These are phyloP conservation scores for Pyrrhosoma nymphula DNA, from an alignment of 2,888 invertebrate species.

Conservation along the genomic window DNA sequence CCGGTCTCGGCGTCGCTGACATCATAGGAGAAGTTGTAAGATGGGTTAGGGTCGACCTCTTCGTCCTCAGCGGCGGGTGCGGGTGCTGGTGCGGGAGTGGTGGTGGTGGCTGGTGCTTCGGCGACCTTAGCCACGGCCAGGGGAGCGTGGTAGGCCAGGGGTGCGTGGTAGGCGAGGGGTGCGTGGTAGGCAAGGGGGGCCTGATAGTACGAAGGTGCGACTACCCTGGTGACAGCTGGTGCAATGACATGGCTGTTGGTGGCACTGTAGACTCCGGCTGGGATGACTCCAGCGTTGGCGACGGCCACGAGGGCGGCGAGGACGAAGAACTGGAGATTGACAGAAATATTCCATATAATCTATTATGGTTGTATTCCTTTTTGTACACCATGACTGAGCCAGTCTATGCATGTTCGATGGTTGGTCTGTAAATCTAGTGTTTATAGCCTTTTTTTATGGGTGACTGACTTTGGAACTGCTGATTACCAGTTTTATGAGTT, in stretches of 20 bases:
- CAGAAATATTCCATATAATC: neutral
- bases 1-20: constrained; percentile 49
- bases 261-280: constrained; percentile 20
- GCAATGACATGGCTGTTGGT: constrained; percentile 68
- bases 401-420: too few relatives aligned
- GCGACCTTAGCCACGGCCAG: constrained; percentile 58
- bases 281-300: constrained; percentile 70
- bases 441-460: too few relatives aligned
- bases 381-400: too few relatives aligned
- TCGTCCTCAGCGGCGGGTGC: constrained; percentile 12
- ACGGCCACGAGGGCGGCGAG: constrained; percentile 71
- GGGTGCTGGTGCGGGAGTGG: constrained; percentile 32
- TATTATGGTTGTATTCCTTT: neutral
- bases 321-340: constrained; percentile 68
- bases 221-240: constrained; percentile 72
- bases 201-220: constrained; percentile 71
- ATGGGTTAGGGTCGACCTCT: constrained; percentile 42
- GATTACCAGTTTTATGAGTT: too few relatives aligned
- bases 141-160: constrained; percentile 15
- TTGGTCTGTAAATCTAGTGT: too few relatives aligned
- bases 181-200: constrained; percentile 68
- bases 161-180: constrained; percentile 72
- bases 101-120: constrained; percentile 67
- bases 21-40: constrained; percentile 41
- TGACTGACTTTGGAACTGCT: too few relatives aligned